Evolutionary conservation across 2,888 invertebrate species (phyloP), one percentile per base, ranked within the genome.

Genomic region (Gryllus longicercus): DNA sequence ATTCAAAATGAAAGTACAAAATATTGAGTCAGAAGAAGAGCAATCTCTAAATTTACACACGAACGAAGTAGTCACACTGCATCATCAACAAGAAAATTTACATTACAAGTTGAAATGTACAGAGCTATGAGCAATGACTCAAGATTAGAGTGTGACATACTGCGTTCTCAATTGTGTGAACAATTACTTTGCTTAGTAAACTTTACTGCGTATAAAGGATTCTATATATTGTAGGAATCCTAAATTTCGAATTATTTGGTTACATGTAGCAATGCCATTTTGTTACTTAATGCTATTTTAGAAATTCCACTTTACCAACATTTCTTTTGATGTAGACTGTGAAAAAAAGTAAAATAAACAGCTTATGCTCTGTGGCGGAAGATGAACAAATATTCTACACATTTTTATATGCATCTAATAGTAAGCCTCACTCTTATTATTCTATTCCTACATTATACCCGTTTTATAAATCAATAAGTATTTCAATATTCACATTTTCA

Each of bases 191-290:
- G 63, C 63, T 11, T n/a, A 63, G 12, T 14, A n/a, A 18, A 18
- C n/a, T 63, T 63, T 63, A 63, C 63, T n/a, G n/a, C 12, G 63
- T 63, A n/a, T 18, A 63, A 63, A 63, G 63, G 63, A 63, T n/a
- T 63, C 63, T 63, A 63, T 18, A 63, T 63, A 63, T 63, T 63
- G 63, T n/a, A 18, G 63, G n/a, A n/a, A 14, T 63, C n/a, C 63
- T 63, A 63, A 63, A 18, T 63, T 63, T 63, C 63, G n/a, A 63
- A 14, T 63, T 38, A 38, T 38, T 63, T n/a, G n/a, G 16, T 63
- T 63, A 63, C n/a, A 63, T 63, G n/a, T 63, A 63, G 63, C 63
- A 63, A 63, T 63, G 63, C 63, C 63, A 63, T 63, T 63, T 63
- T 14, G 63, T 63, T 63, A 63, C 63, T 63, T 63, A 63, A 63